phyloP scores from a whole-genome alignment of 2,797 vertebrate species.

The Synanceia verrucosa region DNA sequence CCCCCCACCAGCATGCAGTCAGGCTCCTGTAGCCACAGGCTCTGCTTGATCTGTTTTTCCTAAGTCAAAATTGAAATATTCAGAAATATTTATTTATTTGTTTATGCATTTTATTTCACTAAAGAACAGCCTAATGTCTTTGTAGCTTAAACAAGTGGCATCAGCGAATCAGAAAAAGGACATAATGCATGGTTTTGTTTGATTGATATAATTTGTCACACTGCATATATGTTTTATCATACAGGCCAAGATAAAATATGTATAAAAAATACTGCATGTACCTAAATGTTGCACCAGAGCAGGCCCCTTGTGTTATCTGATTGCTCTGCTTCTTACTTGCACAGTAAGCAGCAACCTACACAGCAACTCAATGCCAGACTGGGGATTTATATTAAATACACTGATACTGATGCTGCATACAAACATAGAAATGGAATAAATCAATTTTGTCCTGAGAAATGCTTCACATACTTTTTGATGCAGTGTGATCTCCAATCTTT shows the following conservation, averaged over 20 bases:
- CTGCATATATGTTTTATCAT: constrained; percentile 37
- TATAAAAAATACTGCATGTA: constrained; percentile 43
- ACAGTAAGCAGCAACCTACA: constrained; percentile 64
- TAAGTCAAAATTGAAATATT: constrained; percentile 80
- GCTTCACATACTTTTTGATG: constrained; percentile 80
- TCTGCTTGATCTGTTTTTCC: constrained; percentile 86
- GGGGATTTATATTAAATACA: constrained; percentile 83
- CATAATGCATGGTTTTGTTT: constrained; percentile 37
- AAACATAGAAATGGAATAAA: constrained; percentile 83
- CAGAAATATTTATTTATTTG: constrained; percentile 82
- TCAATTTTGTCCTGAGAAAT: constrained; percentile 81
- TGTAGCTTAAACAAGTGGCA: constrained; percentile 57
- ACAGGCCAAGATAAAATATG: constrained; percentile 17
- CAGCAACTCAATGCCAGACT: constrained; percentile 58
- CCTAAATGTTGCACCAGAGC: constrained; percentile 50
- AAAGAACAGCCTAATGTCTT: constrained; percentile 57
- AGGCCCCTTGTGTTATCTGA: constrained; percentile 45
- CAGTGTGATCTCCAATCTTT: constrained; percentile 85
- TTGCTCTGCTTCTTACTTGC: constrained; percentile 55
- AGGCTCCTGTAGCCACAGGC: constrained; percentile 91
- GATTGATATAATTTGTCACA: constrained; percentile 32
- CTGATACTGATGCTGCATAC: constrained; percentile 78
- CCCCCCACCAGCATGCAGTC: constrained; percentile 89
- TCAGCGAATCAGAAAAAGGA: constrained; percentile 35
- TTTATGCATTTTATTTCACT: constrained; percentile 61